phyloP scores from a whole-genome alignment of 2,113 vertebrate genomes.

The Carettochelys insculpta region DNA sequence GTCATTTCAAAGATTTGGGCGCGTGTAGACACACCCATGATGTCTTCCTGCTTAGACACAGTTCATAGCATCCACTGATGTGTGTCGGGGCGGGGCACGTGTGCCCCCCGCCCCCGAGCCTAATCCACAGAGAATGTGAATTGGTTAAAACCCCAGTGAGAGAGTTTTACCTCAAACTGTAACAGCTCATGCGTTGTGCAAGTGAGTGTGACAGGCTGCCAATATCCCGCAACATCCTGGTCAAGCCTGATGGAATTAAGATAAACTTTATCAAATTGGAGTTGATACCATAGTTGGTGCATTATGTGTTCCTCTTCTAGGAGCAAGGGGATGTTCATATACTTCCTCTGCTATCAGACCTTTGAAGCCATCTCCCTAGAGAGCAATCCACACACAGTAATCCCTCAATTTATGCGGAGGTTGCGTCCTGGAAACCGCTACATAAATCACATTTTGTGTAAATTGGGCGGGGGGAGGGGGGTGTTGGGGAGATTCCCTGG shows the following conservation, averaged over 20 bases:
- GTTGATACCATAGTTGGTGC: neutral
- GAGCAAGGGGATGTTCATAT: neutral
- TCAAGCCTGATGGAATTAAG: neutral
- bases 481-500: no score
- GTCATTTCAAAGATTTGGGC: no score
- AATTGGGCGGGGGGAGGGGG: no score
- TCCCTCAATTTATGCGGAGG: no score
- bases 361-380: neutral
- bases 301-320: neutral
- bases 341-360: neutral
- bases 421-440: no score
- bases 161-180: neutral
- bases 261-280: neutral
- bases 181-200: neutral
- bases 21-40: no score
- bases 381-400: neutral
- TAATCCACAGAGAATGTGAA: neutral
- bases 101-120: neutral
- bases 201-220: no score
- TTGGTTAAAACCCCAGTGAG: neutral
- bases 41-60: neutral
- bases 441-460: no score
- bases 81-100: no score
- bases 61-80: neutral
- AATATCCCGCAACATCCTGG: neutral